Evolutionary conservation across 2,797 vertebrate genomes (phyloP).

Genomic region (Benthosema pterotum): DNA sequence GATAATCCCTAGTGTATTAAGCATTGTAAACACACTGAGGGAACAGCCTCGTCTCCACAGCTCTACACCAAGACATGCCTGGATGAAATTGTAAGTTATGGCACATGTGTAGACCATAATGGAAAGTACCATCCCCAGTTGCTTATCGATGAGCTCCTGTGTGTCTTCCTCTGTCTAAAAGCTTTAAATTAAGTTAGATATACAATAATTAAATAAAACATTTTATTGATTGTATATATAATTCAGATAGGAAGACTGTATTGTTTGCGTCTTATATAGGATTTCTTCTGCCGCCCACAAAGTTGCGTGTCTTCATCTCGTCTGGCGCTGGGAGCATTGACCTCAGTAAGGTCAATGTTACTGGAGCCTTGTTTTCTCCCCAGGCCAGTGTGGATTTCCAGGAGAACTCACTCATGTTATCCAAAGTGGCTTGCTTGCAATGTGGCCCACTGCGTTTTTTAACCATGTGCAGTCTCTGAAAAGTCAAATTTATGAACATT

Average conservation of each 20-base stretch:
- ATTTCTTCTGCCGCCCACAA: not conserved
- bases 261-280: not conserved
- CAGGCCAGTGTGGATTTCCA: not conserved
- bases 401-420: not conserved
- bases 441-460: not conserved
- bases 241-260: too few species aligned
- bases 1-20: not conserved
- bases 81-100: not conserved
- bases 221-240: too few species aligned
- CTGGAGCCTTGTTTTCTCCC: not conserved
- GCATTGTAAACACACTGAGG: not conserved
- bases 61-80: not conserved
- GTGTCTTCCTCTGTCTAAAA: not conserved
- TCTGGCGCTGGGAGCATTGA: not conserved
- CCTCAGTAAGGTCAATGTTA: not conserved
- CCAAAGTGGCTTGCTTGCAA: not conserved
- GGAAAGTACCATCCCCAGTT: not conserved
- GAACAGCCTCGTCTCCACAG: not conserved
- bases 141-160: not conserved
- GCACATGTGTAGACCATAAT: not conserved
- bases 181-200: not conserved
- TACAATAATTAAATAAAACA: not conserved
- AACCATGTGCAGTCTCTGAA: not conserved
- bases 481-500: not conserved
- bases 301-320: not conserved